Conservation (phyloP, 2,888 invertebrate genomes). For the Melanotus villosus region DNA sequence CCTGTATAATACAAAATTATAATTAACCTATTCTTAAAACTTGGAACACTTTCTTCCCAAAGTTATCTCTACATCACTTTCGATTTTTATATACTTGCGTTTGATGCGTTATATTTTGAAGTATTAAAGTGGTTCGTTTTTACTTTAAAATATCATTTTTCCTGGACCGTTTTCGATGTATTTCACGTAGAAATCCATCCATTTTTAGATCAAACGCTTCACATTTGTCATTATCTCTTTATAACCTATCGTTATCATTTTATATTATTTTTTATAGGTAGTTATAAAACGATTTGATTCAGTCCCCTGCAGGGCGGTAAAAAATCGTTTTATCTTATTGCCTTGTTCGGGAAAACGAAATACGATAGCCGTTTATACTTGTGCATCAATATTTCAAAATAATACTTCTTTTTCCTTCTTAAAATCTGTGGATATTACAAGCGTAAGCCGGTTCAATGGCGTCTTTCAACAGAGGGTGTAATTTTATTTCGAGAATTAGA, state of each 20-base stretch:
- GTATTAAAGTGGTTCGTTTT: no score
- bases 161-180: not conserved
- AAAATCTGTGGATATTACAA: no score
- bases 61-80: no score
- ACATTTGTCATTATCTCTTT: conserved; percentile 24
- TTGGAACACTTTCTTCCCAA: no score
- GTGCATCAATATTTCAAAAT: conserved; percentile 14
- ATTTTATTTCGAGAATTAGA: no score
- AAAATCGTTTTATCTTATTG: conserved; percentile 32
- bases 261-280: conserved; percentile 38
- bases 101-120: no score
- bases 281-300: conserved; percentile 36
- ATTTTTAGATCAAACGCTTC: not conserved
- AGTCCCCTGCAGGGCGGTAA: conserved; percentile 17
- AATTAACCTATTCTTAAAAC: no score
- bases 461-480: no score
- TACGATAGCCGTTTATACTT: not conserved
- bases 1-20: no score
- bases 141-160: no score
- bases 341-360: conserved; percentile 27
- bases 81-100: no score
- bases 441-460: no score
- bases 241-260: conserved; percentile 36
- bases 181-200: not conserved
- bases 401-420: not conserved